Percentiles rank a stretch among this genome's conserved stretches.
These are phyloP conservation scores for Tachystola acroxantha DNA, from an alignment of 2,888 invertebrate genomes.

Conservation along the genomic window DNA sequence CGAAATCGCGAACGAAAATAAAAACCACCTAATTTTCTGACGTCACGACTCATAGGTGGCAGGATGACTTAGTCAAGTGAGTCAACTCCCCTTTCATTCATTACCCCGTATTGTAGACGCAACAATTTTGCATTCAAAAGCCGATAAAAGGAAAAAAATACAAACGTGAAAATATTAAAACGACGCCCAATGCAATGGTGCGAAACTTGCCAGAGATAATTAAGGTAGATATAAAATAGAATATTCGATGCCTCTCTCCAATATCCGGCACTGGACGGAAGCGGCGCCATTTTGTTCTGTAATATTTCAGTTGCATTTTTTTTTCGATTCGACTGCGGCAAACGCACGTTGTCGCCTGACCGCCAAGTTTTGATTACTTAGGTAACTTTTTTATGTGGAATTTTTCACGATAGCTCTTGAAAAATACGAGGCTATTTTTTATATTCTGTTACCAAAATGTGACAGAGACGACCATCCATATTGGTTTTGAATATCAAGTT, in stretches of 20 bases:
- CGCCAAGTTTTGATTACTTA: slow-evolving; percentile 13
- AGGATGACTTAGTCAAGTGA: no score
- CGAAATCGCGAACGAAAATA: no score
- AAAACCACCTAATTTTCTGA: no score
- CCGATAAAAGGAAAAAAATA: slow-evolving; percentile 1
- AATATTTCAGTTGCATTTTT: slow-evolving; percentile 30
- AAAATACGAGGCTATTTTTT: slow-evolving; percentile 4
- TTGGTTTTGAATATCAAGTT: no score
- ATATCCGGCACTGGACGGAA: slow-evolving; percentile 51
- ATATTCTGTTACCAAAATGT: no score
- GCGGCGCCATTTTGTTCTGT: slow-evolving; percentile 48
- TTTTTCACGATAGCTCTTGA: slow-evolving; percentile 1
- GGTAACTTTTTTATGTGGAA: slow-evolving; percentile 5
- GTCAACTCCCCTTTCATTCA: no score
- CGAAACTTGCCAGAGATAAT: slow-evolving; percentile 59
- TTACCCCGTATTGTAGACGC: no score
- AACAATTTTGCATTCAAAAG: neutral
- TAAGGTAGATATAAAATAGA: slow-evolving; percentile 69
- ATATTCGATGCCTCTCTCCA: slow-evolving; percentile 56
- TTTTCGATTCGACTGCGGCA: slow-evolving; percentile 14
- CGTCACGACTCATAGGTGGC: no score
- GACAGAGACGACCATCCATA: no score
- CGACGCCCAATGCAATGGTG: slow-evolving; percentile 44
- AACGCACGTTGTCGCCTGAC: slow-evolving; percentile 6
- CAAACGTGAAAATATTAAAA: slow-evolving; percentile 18